Evolutionary conservation across 2,888 invertebrate species (phyloP), one percentile per base, ranked within the genome.

Genomic region (Actias luna): DNA sequence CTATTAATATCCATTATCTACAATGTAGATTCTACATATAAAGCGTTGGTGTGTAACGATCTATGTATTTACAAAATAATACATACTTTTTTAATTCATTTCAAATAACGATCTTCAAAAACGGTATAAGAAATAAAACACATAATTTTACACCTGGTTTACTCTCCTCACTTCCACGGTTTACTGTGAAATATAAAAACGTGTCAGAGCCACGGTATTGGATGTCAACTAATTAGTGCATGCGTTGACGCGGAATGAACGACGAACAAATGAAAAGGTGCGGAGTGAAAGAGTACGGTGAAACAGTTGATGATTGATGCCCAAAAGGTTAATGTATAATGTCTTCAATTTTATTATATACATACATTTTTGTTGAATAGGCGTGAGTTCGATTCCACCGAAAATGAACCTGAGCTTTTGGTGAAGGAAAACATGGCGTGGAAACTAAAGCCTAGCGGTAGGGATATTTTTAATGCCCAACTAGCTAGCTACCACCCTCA

Each of bases 181-280:
- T 86, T 85, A 84, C 84, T 86, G 81, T 82, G 85, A 83, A 84
- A 85, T 84, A 78, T 77, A 77, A 78, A 72, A 77, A 55, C 69
- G 55, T 55, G 29, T n/a, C 3, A 75, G 73, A 74, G 69, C 62
- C 70, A 65, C 69, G 78, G 87, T 84, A 84, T 88, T 77, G 82
- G 83, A 78, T 88, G 84, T 84, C 84, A 82, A 77, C 84, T 90
- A 92, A 91, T 90, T 91, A 90, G 89, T 84, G 81, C 79, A 86
- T 78, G 88, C 89, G 87, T 77, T 86, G 89, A 86, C 82, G 89
- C 84, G 88, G 85, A 89, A 89, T 88, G 85, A 80, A 77, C 68
- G 80, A 76, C 78, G 83, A 79, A 80, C 80, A 75, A 80, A 79
- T 72, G 80, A 69, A 75, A 82, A 85, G 84, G 87, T 79, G 84